phyloP scores from a whole-genome alignment of 2,113 vertebrate species.

The Toxotes jaculatrix region DNA sequence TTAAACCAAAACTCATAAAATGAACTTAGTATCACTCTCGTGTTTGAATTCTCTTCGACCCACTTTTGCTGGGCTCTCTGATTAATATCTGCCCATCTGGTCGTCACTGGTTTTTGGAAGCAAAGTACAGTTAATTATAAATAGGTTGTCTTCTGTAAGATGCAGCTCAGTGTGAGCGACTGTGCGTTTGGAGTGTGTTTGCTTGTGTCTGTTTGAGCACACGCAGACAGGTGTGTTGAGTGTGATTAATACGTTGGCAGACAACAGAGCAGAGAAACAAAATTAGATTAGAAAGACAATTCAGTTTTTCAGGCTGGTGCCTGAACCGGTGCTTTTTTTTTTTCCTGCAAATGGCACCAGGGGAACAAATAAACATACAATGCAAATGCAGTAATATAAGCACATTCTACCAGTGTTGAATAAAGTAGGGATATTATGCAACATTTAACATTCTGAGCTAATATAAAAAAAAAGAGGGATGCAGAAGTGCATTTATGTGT shows the following conservation, averaged over 20 bases:
- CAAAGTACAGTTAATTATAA: slow-evolving; percentile 28
- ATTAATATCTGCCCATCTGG: slow-evolving; percentile 23
- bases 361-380: slow-evolving; percentile 18
- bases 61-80: not conserved
- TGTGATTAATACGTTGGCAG: slow-evolving; percentile 60
- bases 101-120: slow-evolving; percentile 15
- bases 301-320: slow-evolving; percentile 16
- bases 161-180: not conserved
- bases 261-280: slow-evolving; percentile 36
- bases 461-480: not conserved
- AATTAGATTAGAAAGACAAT: slow-evolving; percentile 62
- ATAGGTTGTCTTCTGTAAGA: slow-evolving; percentile 12
- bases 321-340: slow-evolving; percentile 13
- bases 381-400: not conserved
- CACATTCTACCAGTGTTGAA: not conserved
- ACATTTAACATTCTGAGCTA: slow-evolving; percentile 7
- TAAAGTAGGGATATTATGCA: slow-evolving; percentile 1
- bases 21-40: not conserved
- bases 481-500: slow-evolving; percentile 13
- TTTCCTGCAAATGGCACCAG: not conserved
- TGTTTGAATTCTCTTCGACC: not conserved
- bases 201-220: slow-evolving; percentile 1
- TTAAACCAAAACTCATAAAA: not conserved
- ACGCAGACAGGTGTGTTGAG: slow-evolving; percentile 43
- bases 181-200: not conserved